Evolutionary conservation across 2,113 vertebrate species (phyloP), one percentile per base, ranked within the genome.

Genomic region (Oncorhynchus masou): DNA sequence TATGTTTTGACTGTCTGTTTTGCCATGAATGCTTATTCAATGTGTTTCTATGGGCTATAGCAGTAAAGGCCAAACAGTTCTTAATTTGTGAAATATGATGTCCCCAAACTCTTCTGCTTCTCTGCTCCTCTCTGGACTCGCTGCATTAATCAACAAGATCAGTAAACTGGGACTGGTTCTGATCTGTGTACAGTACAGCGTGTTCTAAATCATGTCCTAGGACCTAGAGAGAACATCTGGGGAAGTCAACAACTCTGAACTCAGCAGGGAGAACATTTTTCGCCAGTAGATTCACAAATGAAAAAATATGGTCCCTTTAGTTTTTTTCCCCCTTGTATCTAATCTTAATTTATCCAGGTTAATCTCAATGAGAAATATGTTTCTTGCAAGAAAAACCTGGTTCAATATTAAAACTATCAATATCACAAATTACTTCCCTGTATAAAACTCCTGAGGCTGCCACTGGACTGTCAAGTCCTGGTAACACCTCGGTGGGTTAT

Each of bases 21-120:
- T 45, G 39, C 39, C 39, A 12, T 83, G 77, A 90, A 90, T 90
- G 39, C 9, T 9, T 45, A 11, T 45, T 12, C 39, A 45, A 45
- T 11, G 9, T 11, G 9, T 45, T 45, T 45, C 39, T 45, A 45
- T 45, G 39, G 39, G 39, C 39, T 87, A 87, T 85, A 87, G 74
- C 85, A 78, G 86, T 45, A 79, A 83, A 74, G 77, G 74, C 83
- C 81, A 74, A 15, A 16, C 27, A 19, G 29, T 68, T 34, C 27
- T 67, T 9, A 2, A 34, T 27, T 31, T 31, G 31, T 20, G 16
- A 68, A 68, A 70, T 39, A 8, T 19, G 59, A 9, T n/a, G 9
- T 62, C 59, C n/a, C 59, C n/a, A 3, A 62, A n/a, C 59, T 24
- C 19, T 22, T 62, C 51, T 1, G 20, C 4, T n/a, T 2, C 49